Evolutionary conservation across 2,888 invertebrate species (phyloP), one percentile per base, ranked within the genome.

Genomic region (Syritta pipiens): DNA sequence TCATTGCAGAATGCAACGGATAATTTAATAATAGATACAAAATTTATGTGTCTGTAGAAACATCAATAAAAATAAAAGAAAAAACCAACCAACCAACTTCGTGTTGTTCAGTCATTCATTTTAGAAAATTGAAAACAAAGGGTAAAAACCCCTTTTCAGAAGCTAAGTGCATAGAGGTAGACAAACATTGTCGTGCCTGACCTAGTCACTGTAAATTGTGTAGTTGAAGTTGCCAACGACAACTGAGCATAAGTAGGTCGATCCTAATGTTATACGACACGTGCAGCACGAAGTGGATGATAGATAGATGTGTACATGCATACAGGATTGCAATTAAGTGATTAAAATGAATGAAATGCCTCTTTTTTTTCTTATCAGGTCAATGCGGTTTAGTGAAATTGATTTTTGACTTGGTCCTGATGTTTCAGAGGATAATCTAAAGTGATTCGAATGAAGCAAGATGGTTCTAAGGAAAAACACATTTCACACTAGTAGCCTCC

Each of bases 311-410:
- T 40, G 51, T 53, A 48, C 40, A 17, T 65, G 30, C 63, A 28
- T 48, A n/a, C n/a, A 53, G 55, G 53, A 53, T 46, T 72, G 72
- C 67, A 72, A 62, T 69, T 59, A 55, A 60, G 67, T 72, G 55
- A 65, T 72, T 79, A 55, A 79, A 71, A 65, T 7, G 17, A 44
- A n/a, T n/a, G n/a, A n/a, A n/a, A n/a, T n/a, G n/a, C n/a, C n/a
- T n/a, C 24, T 65, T 46, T 20, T 30, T 20, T 35, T 24, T 46
- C 7, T 22, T 35, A 6, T 53, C 71, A 30, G 76, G 71, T 59
- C 53, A 76, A 44, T 10, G 19, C 17, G 32, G 32, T 60, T 65
- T 14, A n/a, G 17, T 28, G 26, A n/a, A n/a, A n/a, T n/a, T n/a
- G n/a, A n/a, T n/a, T n/a, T n/a, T n/a, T n/a, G n/a, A n/a, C n/a